Base-by-base conservation (phyloP, 1,140 invertebrate species). In the Ooceraea biroi region DNA sequence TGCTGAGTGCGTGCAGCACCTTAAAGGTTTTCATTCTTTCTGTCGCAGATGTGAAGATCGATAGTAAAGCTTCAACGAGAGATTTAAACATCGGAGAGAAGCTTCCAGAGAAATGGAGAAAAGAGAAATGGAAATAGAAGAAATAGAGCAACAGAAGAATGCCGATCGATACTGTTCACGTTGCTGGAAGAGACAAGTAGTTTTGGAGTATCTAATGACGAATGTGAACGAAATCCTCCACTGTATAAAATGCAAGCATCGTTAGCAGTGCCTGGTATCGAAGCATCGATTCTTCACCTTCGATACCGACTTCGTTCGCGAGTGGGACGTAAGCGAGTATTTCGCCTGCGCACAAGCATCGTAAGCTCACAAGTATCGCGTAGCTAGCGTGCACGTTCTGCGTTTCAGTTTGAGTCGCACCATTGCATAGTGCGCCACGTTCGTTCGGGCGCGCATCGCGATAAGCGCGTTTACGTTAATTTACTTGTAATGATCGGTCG, bases 401-500 rank as follows among this genome's bases (percentile, higher is more conserved):
- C 88, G 92, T 93, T 93, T 90, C 90, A 93, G 92, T 93, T 90
- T 86, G 90, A 90, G 86, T 91, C 88, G 69, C 87, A 83, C 86
- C 88, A 88, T 90, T 87, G 84, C 88, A 85, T 89, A 82, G 86
- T 83, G 83, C 52, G 77, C n/a, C 41, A 41, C 80, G 57, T 71
- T 71, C 58, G 27, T 50, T 41, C 30, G 50, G 85, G 77, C 22
- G 5, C 25, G 17, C 25, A 41, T 72, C 60, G 48, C 57, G 57
- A n/a, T 55, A 41, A 41, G 27, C 60, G 55, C 60, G 48, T 55
- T 14, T 36, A n/a, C 50, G 52, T 12, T 27, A 3, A 30, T 8
- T 1, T 17, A 3, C 10, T 19, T 19, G n/a, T 46, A 27, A 17
- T 61, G 60, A 65, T 44, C 12, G 7, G 46, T 36, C 52, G 30